Conservation (phyloP, 1,140 invertebrate genomes). For the Macrotrachela quadricornifera region DNA sequence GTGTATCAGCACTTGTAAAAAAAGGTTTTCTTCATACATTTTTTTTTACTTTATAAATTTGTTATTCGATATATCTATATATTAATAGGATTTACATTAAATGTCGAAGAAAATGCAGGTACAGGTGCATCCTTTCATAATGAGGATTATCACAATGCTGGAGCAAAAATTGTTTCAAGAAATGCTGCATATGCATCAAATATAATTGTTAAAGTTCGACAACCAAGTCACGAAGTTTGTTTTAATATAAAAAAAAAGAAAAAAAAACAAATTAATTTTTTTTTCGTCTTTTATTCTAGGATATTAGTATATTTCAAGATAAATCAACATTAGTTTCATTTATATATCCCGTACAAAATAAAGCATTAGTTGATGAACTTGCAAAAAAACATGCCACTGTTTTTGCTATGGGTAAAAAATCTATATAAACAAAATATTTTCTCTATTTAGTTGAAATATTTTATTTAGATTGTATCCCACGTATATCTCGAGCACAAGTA, state of each 20-base stretch:
- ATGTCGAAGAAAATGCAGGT: constrained; percentile 54
- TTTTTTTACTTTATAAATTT: too few relatives aligned
- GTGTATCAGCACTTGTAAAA: constrained; percentile 24
- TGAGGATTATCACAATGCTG: constrained; percentile 46
- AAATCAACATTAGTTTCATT: constrained; percentile 45
- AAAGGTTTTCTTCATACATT: constrained; percentile 2
- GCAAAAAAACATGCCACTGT: constrained; percentile 49
- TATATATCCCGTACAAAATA: constrained; percentile 61
- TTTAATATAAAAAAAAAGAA: constrained; percentile 31
- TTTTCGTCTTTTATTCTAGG: constrained; percentile 16
- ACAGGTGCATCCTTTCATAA: constrained; percentile 51
- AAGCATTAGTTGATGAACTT: constrained; percentile 47
- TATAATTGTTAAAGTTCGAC: constrained; percentile 59
- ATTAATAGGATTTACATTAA: background rate
- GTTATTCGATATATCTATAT: too few relatives aligned
- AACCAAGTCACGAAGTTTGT: constrained; percentile 38
- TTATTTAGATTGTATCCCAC: constrained; percentile 46
- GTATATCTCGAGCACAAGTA: constrained; percentile 59
- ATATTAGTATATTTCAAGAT: background rate
- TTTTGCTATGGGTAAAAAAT: constrained; percentile 38
- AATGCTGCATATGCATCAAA: constrained; percentile 33
- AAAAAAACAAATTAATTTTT: constrained; percentile 31
- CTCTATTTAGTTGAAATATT: too few relatives aligned
- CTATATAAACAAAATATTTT: too few relatives aligned
- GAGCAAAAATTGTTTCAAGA: constrained; percentile 43